Conservation (phyloP, 2,888 invertebrate genomes). For the Caenorhabditis zanzibari region DNA sequence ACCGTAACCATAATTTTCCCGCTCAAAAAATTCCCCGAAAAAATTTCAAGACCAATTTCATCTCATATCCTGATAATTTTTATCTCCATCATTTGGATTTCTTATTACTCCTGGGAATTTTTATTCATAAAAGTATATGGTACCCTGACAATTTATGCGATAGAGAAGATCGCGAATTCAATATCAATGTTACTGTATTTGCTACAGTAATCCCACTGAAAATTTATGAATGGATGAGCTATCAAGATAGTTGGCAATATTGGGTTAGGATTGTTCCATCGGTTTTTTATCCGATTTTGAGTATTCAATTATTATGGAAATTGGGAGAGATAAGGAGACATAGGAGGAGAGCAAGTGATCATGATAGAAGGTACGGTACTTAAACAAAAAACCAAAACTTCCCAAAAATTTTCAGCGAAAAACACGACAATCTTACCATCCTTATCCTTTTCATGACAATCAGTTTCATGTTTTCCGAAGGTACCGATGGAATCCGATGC, state of each 20-base stretch:
- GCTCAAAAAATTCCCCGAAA: not conserved
- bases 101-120: not conserved
- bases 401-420: not conserved
- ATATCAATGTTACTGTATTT: not conserved
- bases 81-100: not conserved
- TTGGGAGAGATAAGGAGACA: not conserved
- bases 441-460: slow-evolving; percentile 9
- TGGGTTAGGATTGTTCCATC: not conserved
- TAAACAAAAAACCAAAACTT: not conserved
- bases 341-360: slow-evolving; percentile 11
- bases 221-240: too few relatives aligned
- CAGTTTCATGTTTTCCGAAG: slow-evolving; percentile 18
- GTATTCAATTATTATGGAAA: not conserved
- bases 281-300: not conserved
- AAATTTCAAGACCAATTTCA: too few relatives aligned
- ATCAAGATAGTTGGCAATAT: slow-evolving; percentile 1
- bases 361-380: not conserved
- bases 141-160: not conserved
- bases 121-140: not conserved
- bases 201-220: not conserved
- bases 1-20: not conserved
- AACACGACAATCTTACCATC: not conserved
- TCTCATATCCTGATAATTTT: not conserved
- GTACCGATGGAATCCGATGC: not conserved
- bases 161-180: not conserved